phyloP scores from a whole-genome alignment of 2,113 vertebrate genomes.

The Corythaixoides concolor region DNA sequence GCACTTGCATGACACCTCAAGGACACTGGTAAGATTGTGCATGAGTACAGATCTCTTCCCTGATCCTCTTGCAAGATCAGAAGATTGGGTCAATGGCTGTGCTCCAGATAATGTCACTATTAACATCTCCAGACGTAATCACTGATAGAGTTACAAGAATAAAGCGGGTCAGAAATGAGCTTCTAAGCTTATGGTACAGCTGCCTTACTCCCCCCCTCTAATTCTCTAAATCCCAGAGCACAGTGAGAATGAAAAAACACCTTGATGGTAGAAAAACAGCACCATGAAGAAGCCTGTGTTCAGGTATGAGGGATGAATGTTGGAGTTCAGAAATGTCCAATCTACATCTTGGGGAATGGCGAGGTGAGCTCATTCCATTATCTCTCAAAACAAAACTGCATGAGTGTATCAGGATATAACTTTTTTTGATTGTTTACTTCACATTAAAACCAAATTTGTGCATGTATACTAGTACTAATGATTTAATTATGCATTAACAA shows the following conservation, averaged over 20 bases:
- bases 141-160: neutral
- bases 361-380: neutral
- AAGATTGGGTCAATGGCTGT: conserved; percentile 3
- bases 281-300: neutral
- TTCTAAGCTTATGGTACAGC: neutral
- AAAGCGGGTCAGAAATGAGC: conserved; percentile 9
- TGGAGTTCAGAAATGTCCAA: neutral
- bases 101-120: conserved; percentile 7
- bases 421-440: neutral
- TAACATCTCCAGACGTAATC: conserved; percentile 13
- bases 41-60: neutral
- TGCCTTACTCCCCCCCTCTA: neutral
- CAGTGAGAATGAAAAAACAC: neutral
- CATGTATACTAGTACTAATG: neutral
- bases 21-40: neutral
- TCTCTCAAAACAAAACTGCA: neutral
- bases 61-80: conserved; percentile 2
- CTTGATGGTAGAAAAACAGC: neutral
- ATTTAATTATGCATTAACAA: neutral
- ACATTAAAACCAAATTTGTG: neutral
- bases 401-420: neutral
- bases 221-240: conserved; percentile 1
- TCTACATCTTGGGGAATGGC: neutral
- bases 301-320: neutral
- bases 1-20: neutral